phyloP scores from a whole-genome alignment of 30 jellyfish, hydroid and myxozoan genomes.

The Calvadosia cruxmelitensis region DNA sequence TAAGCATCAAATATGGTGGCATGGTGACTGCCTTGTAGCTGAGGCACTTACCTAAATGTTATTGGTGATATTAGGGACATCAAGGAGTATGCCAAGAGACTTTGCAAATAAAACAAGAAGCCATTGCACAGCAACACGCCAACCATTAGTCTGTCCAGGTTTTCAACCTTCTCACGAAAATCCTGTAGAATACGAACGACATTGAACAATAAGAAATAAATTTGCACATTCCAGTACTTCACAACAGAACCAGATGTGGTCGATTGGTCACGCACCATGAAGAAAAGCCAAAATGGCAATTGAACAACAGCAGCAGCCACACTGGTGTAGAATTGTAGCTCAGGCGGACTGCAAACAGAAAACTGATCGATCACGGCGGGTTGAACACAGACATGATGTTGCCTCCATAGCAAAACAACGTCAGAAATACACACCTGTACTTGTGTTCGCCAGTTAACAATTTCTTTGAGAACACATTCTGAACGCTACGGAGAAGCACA shows the following conservation, averaged over 20 bases:
- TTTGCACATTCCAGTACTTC: not conserved
- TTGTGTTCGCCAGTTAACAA: constrained; percentile 73
- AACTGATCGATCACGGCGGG: not conserved
- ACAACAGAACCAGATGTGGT: not conserved
- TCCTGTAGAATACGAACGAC: constrained; percentile 38
- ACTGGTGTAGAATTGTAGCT: constrained; percentile 89
- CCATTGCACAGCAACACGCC: constrained; percentile 67
- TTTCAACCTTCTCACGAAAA: constrained; percentile 18
- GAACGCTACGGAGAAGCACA: constrained; percentile 49
- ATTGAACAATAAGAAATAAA: no score
- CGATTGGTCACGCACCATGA: constrained; percentile 50
- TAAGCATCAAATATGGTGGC: no score
- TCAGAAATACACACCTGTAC: constrained; percentile 40
- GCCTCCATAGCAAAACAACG: not conserved
- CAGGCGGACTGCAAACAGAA: constrained; percentile 66
- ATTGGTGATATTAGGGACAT: constrained; percentile 95
- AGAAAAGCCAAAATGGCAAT: constrained; percentile 87
- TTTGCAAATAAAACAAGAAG: constrained; percentile 71
- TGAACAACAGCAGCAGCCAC: constrained; percentile 92
- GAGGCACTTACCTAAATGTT: constrained; percentile 70
- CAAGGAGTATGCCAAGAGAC: constrained; percentile 74
- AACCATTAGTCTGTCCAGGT: constrained; percentile 34
- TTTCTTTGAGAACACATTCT: constrained; percentile 89
- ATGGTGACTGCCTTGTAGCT: no score
- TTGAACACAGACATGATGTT: not conserved